Base-by-base conservation (phyloP, 2,797 vertebrate genomes). In the Chelon auratus region DNA sequence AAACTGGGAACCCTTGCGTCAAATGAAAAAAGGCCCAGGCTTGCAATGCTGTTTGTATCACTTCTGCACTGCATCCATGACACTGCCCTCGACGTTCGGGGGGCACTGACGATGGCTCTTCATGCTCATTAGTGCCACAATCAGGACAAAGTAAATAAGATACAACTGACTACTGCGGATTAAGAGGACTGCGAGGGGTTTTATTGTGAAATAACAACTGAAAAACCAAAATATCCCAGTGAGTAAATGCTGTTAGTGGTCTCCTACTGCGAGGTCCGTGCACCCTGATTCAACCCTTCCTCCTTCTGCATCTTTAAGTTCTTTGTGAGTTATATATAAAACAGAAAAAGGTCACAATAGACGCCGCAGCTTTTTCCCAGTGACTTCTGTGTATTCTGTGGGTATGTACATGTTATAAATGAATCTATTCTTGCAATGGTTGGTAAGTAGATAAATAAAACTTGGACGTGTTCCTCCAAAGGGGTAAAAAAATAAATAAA, bases 221-320 rank as follows among this genome's bases (percentile, higher is more conserved):
- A 39, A 39, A 1, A 39, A 39, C 9, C 37, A 39, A 43, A 15
- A 17, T 45, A 6, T 39, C 37, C 11, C 37, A 42, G 40, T 42
- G 43, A 2, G 37, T 22, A 22, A 22, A 11, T 39, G 30, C 30
- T 33, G 30, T 33, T 33, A 33, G 30, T 33, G 30, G 30, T 33
- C 30, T 33, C 30, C 6, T 33, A 5, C 7, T 33, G 30, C 6
- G 7, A 33, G 7, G 7, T 33, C 40, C 12, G 5, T 13, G 4
- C 13, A 14, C 40, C 0, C 40, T 42, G 40, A 47, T 45, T 24
- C 22, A 4, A 68, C 72, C 72, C 42, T 4, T 17, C 37, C 50
- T 2, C 5, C 65, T 72, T 65, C 70, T 89, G 30, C 78, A 77
- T 85, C 80, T 83, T 33, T 56, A 14, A 56, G 33, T 43, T 60